Conservation (phyloP, 2,888 invertebrate species). For the Lasioglossum leucozonium region DNA sequence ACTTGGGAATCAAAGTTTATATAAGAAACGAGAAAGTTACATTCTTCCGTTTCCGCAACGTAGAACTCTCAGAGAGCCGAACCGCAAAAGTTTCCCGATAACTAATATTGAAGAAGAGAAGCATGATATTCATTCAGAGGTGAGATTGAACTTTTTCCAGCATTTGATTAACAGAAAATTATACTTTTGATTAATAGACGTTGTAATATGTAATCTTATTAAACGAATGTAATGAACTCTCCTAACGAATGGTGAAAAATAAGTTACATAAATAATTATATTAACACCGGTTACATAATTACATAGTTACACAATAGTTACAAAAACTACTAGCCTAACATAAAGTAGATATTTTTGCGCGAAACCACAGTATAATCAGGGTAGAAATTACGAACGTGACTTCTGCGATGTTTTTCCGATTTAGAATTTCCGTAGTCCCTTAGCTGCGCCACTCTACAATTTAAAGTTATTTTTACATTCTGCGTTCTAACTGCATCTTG, state of each 20-base stretch:
- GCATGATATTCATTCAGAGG: not conserved
- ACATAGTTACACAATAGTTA: not conserved
- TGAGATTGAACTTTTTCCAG: not conserved
- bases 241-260: too few relatives aligned
- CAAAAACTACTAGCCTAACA: not conserved
- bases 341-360: not conserved
- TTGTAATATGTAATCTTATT: too few relatives aligned
- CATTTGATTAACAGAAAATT: not conserved
- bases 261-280: not conserved
- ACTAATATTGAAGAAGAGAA: not conserved
- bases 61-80: not conserved
- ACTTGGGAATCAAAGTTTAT: not conserved
- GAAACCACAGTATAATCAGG: not conserved
- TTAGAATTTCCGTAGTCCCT: not conserved
- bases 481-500: not conserved
- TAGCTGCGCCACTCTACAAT: not conserved
- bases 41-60: not conserved
- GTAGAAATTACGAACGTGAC: not conserved
- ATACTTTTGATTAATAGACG: not conserved
- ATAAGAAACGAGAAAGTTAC: not conserved
- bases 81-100: not conserved
- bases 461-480: conserved; percentile 3
- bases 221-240: too few relatives aligned
- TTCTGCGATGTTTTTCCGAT: not conserved
- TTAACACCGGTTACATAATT: too few relatives aligned